These are phyloP conservation scores for Apeltes quadracus DNA, from an alignment of 2,113 vertebrate genomes.

Conservation along the genomic window DNA sequence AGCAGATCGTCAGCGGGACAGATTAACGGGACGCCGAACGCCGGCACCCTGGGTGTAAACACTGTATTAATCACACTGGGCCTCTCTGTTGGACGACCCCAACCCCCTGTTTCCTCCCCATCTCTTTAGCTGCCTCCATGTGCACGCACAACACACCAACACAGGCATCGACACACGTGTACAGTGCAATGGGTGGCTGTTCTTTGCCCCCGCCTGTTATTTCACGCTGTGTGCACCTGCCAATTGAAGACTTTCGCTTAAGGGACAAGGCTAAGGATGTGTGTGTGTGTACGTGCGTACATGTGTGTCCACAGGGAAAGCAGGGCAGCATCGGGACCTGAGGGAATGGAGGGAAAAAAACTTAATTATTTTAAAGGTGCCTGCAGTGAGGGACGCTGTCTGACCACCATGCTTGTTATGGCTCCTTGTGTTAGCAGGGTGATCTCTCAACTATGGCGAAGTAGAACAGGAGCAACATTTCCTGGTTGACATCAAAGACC, in stretches of 20 bases:
- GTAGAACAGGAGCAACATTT: too few relatives aligned
- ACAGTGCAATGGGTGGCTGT: conserved; percentile 10
- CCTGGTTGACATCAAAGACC: too few relatives aligned
- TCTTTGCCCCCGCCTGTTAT: conserved; percentile 56
- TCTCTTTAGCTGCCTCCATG: conserved; percentile 6
- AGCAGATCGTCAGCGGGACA: conserved; percentile 57
- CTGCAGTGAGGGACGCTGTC: too few relatives aligned
- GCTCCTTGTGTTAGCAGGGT: too few relatives aligned
- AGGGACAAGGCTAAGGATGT: conserved; percentile 22
- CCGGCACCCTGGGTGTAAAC: conserved; percentile 52
- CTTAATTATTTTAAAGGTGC: too few relatives aligned
- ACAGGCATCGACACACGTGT: conserved; percentile 21
- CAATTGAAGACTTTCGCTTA: conserved; percentile 61
- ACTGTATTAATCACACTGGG: conserved; percentile 63
- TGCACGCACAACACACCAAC: conserved; percentile 12
- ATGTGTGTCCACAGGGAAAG: conserved; percentile 45
- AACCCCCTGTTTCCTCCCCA: conserved; percentile 7
- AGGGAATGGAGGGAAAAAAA: conserved; percentile 32
- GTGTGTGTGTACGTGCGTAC: conserved; percentile 18
- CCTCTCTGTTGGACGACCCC: conserved; percentile 18
- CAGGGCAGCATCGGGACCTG: conserved; percentile 62
- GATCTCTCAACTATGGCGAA: too few relatives aligned
- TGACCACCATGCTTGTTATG: too few relatives aligned
- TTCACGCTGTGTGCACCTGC: conserved; percentile 71
- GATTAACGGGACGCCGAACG: conserved; percentile 54